These are phyloP conservation scores for Capricornis sumatraensis DNA, from an alignment of 2,113 vertebrate species.

Conservation along the genomic window DNA sequence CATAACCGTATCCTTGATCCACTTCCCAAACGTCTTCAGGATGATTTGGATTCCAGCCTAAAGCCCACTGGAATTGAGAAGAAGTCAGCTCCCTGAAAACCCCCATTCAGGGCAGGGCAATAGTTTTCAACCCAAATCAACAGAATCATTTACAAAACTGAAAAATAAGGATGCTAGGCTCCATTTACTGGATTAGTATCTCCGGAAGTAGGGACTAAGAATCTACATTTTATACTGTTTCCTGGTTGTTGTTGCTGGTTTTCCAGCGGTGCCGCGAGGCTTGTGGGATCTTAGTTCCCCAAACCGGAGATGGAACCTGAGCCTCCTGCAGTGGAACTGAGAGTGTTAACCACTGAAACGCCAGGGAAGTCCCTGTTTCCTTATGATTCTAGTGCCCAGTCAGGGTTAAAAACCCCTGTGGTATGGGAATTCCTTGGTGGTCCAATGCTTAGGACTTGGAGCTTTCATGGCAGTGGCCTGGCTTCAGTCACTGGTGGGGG, in stretches of 20 bases:
- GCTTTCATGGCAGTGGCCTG: not conserved
- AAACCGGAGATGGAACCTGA: not conserved
- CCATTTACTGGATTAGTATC: not conserved
- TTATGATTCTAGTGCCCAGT: not conserved
- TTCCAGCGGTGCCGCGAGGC: rapidly evolving
- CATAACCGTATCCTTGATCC: not conserved
- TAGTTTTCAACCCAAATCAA: not conserved
- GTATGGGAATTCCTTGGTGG: not conserved
- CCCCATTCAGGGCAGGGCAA: not conserved
- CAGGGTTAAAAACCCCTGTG: not conserved
- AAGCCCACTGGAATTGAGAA: not conserved
- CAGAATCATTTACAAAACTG: not conserved
- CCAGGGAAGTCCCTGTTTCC: not conserved
- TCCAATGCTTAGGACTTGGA: not conserved
- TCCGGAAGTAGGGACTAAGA: not conserved
- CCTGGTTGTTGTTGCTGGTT: not conserved
- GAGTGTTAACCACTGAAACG: not conserved
- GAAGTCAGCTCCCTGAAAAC: not conserved
- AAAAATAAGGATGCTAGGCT: not conserved
- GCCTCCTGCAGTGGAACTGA: not conserved
- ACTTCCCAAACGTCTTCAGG: not conserved
- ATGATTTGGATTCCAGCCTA: not conserved
- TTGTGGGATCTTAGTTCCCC: not conserved
- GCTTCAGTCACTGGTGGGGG: not conserved
- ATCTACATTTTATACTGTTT: not conserved